Conservation (phyloP, 2,797 vertebrate species). For the Geotrypetes seraphini region DNA sequence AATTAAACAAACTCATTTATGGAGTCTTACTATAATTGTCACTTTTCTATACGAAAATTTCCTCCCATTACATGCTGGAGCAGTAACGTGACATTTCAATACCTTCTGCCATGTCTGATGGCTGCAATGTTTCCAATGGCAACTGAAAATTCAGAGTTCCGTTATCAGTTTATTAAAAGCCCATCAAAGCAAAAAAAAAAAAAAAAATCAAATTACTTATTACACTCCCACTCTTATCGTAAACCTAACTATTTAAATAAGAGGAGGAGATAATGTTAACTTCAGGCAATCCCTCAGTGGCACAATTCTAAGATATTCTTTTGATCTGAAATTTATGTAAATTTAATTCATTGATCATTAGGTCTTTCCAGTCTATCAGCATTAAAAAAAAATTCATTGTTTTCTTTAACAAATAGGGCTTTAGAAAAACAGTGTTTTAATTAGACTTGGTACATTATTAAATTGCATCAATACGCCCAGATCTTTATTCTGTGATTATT, state of each 20-base stretch:
- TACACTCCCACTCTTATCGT: slow-evolving; percentile 82
- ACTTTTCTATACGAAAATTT: too few relatives aligned
- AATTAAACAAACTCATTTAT: too few relatives aligned
- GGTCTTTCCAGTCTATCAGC: slow-evolving; percentile 81
- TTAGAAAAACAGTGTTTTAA: slow-evolving; percentile 82
- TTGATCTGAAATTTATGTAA: slow-evolving; percentile 90
- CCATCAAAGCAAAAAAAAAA: slow-evolving; percentile 50
- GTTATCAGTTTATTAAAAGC: slow-evolving; percentile 70
- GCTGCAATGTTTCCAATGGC: not conserved
- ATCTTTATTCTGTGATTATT: slow-evolving; percentile 9
- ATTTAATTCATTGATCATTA: slow-evolving; percentile 92
- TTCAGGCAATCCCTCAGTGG: slow-evolving; percentile 87
- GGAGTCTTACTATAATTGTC: too few relatives aligned
- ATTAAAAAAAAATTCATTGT: slow-evolving; percentile 65
- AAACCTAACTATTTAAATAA: slow-evolving; percentile 77
- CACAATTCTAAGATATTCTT: slow-evolving; percentile 86
- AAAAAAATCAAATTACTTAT: slow-evolving; percentile 74
- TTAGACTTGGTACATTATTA: slow-evolving; percentile 67
- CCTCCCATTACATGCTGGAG: too few relatives aligned
- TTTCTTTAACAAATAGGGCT: slow-evolving; percentile 87
- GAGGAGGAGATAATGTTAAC: slow-evolving; percentile 92
- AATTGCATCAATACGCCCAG: slow-evolving; percentile 33
- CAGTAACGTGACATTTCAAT: too few relatives aligned
- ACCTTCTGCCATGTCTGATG: too few relatives aligned
- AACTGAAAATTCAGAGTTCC: not conserved